These are phyloP conservation scores for Choloepus hoffmanni DNA, from an alignment of 2,113 vertebrate species.

Conservation along the genomic window DNA sequence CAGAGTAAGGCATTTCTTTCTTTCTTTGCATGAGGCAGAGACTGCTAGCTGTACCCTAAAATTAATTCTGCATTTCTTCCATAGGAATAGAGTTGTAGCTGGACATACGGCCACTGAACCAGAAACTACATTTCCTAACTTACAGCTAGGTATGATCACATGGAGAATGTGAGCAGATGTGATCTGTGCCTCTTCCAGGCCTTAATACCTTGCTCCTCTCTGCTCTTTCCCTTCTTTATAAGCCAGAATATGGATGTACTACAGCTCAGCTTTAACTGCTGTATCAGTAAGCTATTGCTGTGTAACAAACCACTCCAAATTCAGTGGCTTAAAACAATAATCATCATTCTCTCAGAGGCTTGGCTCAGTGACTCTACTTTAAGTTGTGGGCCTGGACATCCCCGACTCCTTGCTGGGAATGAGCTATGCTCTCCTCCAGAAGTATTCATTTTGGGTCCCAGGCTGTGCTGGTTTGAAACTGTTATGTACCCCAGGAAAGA, in stretches of 20 bases:
- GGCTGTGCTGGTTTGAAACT: neutral
- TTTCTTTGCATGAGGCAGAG: neutral
- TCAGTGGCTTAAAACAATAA: neutral
- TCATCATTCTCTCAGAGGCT: neutral
- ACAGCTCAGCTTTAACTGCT: neutral
- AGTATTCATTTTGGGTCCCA: neutral
- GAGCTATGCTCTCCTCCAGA: neutral
- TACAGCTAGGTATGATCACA: neutral
- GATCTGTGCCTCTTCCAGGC: neutral
- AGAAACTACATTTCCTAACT: neutral
- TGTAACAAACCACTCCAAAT: neutral
- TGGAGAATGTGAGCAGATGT: neutral
- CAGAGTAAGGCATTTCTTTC: neutral
- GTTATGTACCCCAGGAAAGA: no score
- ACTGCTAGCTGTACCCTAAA: neutral
- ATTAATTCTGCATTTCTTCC: neutral
- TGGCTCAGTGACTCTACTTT: neutral
- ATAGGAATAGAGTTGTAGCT: neutral
- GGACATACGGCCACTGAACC: neutral
- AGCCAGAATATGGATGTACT: neutral
- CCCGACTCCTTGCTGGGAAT: neutral
- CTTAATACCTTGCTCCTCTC: neutral
- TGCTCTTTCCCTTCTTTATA: neutral
- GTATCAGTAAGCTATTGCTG: neutral
- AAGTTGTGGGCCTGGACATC: neutral